Percentiles rank a stretch among this genome's conserved stretches.
phyloP scores from a whole-genome alignment of 2,797 vertebrate genomes.

The Pangasius sanitwongsei region DNA sequence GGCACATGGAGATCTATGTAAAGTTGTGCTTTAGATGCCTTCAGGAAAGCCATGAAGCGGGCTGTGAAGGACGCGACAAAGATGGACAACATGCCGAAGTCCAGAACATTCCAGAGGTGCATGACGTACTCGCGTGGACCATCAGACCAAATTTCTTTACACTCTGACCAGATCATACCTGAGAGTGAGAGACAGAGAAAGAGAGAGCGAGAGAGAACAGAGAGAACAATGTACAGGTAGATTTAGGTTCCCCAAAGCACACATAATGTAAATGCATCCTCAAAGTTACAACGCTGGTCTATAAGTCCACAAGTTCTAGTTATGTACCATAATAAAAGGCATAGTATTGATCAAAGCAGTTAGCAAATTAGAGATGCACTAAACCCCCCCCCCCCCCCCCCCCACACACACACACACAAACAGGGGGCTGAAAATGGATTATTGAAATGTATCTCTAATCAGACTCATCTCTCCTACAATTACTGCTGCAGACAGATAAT shows the following conservation, averaged over 20 bases:
- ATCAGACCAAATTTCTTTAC: constrained; percentile 96
- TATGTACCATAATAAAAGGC: not conserved
- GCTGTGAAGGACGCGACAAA: constrained; percentile 94
- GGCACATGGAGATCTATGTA: constrained; percentile 90
- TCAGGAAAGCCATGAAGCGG: constrained; percentile 95
- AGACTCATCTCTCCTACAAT: constrained; percentile 64
- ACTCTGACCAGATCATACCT: constrained; percentile 97
- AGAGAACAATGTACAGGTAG: not conserved
- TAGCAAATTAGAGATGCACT: not conserved
- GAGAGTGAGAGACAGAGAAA: constrained; percentile 33
- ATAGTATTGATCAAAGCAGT: not conserved
- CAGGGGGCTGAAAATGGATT: constrained; percentile 58
- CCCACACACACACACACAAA: not conserved
- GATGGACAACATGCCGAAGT: constrained; percentile 97
- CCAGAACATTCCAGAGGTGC: constrained; percentile 95
- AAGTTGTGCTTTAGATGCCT: constrained; percentile 91
- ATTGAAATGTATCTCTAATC: constrained; percentile 63
- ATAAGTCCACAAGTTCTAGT: not conserved
- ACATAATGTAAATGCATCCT: too few relatives aligned
- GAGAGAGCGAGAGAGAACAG: constrained; percentile 39
- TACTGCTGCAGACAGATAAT: constrained; percentile 60
- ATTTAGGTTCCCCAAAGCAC: not conserved
- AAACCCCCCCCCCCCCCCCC: not conserved
- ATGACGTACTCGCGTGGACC: constrained; percentile 91
- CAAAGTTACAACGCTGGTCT: not conserved